Evolutionary conservation across 2,888 invertebrate species (phyloP), one percentile per base, ranked within the genome.

Genomic region (Lycaena phlaeas): DNA sequence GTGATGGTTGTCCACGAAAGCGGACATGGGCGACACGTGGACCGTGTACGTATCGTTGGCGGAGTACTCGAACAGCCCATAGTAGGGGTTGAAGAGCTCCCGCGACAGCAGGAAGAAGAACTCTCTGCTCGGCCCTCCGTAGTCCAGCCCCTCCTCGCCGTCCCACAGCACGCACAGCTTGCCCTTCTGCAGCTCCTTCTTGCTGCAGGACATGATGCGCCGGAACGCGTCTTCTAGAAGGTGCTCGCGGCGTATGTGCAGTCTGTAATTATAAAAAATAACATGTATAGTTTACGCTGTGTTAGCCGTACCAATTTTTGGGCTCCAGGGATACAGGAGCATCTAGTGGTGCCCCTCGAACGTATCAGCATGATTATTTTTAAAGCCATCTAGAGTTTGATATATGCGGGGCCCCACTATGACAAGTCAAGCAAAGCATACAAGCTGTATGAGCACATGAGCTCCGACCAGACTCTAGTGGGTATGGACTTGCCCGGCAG

Each of bases 11-110:
- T 98, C 97, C 12, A 98, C 97, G 64, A 97, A 97, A 0, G 96
- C 94, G 2, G 97, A 97, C 92, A 98, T 92, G 0, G 98, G 97
- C 15, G 95, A 95, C 45, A 95, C 92, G 76, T 95, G 95, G 14
- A 98, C 97, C 4, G 97, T 98, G 69, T 98, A 98, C 0, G 97
- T 97, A 64, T 98, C 97, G 66, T 97, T 97, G 34, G 97, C 97
- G 0, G 97, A 97, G 71, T 98, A 98, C 79, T 98, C 98, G 75
- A 98, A 98, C 44, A 98, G 88, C 0, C 98, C 98, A 61, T 98
- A 98, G 75, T 98, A 98, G 0, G 98, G 98, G 86, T 98, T 98
- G 84, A 98, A 98, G 6, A 98, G 88, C 69, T 98, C 97, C 40
- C 98, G 87, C 0, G 97, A 98, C n/a, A 98, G 86, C 17, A 98